phyloP scores from a whole-genome alignment of 37 sponge, comb jelly and placozoan species.

The Halichondria panicea region DNA sequence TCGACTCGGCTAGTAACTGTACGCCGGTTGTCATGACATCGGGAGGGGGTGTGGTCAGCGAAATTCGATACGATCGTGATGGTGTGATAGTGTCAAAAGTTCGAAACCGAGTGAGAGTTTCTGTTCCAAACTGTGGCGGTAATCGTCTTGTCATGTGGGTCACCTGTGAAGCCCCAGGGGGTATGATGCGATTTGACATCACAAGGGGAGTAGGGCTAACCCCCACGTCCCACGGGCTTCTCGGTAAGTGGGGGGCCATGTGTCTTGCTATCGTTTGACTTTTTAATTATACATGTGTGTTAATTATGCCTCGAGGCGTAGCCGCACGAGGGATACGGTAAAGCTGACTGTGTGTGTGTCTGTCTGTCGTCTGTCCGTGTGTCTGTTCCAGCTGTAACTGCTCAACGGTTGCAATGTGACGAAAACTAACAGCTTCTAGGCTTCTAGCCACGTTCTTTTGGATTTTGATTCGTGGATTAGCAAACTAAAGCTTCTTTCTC shows the following conservation, averaged over 20 bases:
- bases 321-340: too few relatives aligned
- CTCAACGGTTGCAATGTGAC: too few relatives aligned
- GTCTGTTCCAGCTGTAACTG: too few relatives aligned
- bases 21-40: neutral
- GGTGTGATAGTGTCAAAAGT: slow-evolving; percentile 8
- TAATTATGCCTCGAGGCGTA: too few relatives aligned
- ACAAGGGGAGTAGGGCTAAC: slow-evolving; percentile 58
- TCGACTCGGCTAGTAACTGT: slow-evolving; percentile 18
- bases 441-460: too few relatives aligned
- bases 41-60: neutral
- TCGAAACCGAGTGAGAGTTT: slow-evolving; percentile 38
- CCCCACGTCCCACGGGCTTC: slow-evolving; percentile 74
- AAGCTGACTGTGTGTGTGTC: too few relatives aligned
- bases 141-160: slow-evolving; percentile 71
- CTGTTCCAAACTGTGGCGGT: slow-evolving; percentile 72
- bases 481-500: too few relatives aligned
- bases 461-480: too few relatives aligned
- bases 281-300: too few relatives aligned
- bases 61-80: neutral
- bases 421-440: too few relatives aligned
- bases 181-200: slow-evolving; percentile 63
- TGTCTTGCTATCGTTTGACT: too few relatives aligned
- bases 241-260: slow-evolving; percentile 72
- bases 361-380: too few relatives aligned
- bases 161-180: slow-evolving; percentile 18